Conservation (phyloP, 2,797 vertebrate species). For the Pelodytes ibericus region DNA sequence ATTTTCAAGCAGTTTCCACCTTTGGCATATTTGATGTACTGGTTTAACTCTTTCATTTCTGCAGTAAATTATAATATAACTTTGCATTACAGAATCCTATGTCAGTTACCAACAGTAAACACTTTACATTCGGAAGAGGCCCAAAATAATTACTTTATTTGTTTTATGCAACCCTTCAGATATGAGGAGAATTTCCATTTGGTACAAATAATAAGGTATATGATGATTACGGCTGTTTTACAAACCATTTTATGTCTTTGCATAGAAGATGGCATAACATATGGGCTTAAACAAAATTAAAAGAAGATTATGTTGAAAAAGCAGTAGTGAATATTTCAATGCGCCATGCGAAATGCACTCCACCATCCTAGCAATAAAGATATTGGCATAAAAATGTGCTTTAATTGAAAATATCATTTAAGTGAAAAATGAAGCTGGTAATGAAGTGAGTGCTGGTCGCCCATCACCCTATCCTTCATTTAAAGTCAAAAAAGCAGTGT, state of each 20-base stretch:
- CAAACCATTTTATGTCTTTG: neutral
- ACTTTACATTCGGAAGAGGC: neutral
- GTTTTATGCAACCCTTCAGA: neutral
- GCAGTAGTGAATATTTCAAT: slow-evolving; percentile 13
- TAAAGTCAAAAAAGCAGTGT: slow-evolving; percentile 3
- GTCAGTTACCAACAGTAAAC: neutral
- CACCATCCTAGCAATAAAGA: slow-evolving; percentile 29
- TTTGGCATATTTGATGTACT: slow-evolving; percentile 3
- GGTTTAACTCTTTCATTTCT: slow-evolving; percentile 11
- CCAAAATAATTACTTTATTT: neutral
- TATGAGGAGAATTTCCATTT: neutral
- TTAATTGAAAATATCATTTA: slow-evolving; percentile 42
- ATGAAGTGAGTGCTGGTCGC: slow-evolving; percentile 23
- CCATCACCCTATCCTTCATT: slow-evolving; percentile 20
- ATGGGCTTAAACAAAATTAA: slow-evolving; percentile 15
- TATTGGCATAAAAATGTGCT: slow-evolving; percentile 28
- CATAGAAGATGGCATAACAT: slow-evolving; percentile 5
- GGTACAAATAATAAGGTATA: neutral
- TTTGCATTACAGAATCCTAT: neutral
- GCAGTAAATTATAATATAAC: neutral
- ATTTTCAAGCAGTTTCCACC: slow-evolving; percentile 33
- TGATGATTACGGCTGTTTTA: neutral
- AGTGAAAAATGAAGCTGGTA: slow-evolving; percentile 35
- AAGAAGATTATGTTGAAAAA: slow-evolving; percentile 35
- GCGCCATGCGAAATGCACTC: neutral